Evolutionary conservation across 2,888 invertebrate species (phyloP).

Genomic region (Caenorhabditis becei): DNA sequence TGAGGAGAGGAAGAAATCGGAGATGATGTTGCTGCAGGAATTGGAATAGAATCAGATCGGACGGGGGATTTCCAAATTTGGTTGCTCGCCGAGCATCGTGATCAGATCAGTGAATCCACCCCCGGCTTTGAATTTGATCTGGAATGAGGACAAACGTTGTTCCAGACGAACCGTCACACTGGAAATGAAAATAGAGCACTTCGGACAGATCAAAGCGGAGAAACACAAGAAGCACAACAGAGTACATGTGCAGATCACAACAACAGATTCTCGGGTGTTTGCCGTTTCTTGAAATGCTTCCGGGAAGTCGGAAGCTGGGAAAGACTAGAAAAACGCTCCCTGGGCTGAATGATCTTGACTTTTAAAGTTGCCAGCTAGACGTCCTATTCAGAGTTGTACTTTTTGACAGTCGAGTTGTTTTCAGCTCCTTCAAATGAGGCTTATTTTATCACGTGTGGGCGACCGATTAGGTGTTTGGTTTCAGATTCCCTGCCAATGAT

Average conservation of each 20-base stretch:
- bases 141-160: not conserved
- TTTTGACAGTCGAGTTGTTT: not conserved
- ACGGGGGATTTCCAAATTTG: slow-evolving; percentile 17
- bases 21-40: slow-evolving; percentile 4
- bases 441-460: not conserved
- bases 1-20: slow-evolving; percentile 1
- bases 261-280: not conserved
- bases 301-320: not conserved
- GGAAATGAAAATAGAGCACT: not conserved
- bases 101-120: slow-evolving; percentile 2
- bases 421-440: not conserved
- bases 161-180: no score
- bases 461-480: not conserved
- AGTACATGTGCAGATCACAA: slow-evolving; percentile 8
- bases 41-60: no score
- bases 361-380: not conserved
- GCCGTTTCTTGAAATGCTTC: not conserved
- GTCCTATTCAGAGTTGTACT: not conserved
- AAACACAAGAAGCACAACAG: not conserved
- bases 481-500: not conserved
- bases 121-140: not conserved
- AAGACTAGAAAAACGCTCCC: not conserved
- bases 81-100: slow-evolving; percentile 40
- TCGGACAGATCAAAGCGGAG: not conserved
- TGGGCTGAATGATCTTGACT: not conserved